Base-by-base conservation (phyloP, 2,888 invertebrate species). In the Physocephala rufipes region DNA sequence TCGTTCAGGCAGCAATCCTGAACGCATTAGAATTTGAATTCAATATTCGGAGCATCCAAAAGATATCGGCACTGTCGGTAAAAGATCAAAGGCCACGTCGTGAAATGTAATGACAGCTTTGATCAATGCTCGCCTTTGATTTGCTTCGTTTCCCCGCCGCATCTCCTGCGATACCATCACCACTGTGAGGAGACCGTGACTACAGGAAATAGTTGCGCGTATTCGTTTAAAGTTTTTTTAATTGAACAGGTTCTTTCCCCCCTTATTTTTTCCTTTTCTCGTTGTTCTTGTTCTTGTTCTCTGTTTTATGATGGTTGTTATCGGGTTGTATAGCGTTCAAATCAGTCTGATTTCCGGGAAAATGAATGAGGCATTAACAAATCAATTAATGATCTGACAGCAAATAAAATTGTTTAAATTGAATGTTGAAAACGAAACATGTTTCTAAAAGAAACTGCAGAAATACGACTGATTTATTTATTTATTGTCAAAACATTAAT, bases 101-200 rank as follows among this genome's bases (percentile, higher is more conserved):
- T 79, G 78, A 80, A 77, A 74, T 79, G 79, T 77, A 80, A 79
- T 79, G 80, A 80, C 80, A 80, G 79, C 80, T 79, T 80, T 80
- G 80, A 80, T 80, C 80, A 80, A 77, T 77, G 74, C 72, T 71
- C 70, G 71, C 75, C 79, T 80, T 80, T 80, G 78, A 80, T 76
- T 36, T 36, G n/a, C n/a, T 9, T 36, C 9, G 36, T 7, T 36
- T 69, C 74, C 28, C 26, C 64, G 64, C 45, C 64, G 26, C 55
- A 7, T n/a, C n/a, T n/a, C n/a, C 36, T 4, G 36, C 36, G 36
- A 36, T 36, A 9, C 36, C 36, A 36, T 7, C 36, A 9, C 36
- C 36, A 36, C 36, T 4, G 36, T 9, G 9, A 36, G 36, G 9
- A 36, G n/a, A n/a, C n/a, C n/a, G 62, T 36, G 9, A 9, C 36